Percentiles rank a stretch among this genome's conserved stretches.
phyloP scores from a whole-genome alignment of 2,113 vertebrate genomes.

The Oncorhynchus kisutch region DNA sequence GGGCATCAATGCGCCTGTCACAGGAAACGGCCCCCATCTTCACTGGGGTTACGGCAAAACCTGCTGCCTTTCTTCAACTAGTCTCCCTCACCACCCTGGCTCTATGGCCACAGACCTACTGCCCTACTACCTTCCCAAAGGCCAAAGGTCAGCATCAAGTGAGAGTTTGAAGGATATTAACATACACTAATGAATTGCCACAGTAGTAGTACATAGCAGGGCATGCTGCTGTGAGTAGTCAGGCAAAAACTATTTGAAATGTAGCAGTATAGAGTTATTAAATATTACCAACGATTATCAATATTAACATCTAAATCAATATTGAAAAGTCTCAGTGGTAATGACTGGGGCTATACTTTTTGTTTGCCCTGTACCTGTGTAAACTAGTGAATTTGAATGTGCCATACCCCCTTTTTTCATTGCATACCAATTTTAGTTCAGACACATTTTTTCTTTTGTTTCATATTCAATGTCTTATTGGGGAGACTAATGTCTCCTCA shows the following conservation, averaged over 20 bases:
- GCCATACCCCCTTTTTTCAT: too few relatives aligned
- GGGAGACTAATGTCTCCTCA: too few relatives aligned
- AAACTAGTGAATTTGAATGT: too few relatives aligned
- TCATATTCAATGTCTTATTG: too few relatives aligned
- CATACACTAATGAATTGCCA: slow-evolving; percentile 36
- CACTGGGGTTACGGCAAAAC: slow-evolving; percentile 62
- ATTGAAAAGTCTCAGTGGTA: neutral
- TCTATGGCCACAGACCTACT: slow-evolving; percentile 39
- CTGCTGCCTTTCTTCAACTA: slow-evolving; percentile 52
- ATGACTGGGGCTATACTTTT: neutral
- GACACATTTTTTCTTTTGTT: too few relatives aligned
- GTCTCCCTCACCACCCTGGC: neutral
- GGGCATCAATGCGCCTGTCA: slow-evolving; percentile 72
- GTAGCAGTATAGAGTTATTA: neutral
- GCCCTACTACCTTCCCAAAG: slow-evolving; percentile 32
- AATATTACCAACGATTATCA: neutral
- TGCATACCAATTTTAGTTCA: too few relatives aligned
- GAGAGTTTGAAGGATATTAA: slow-evolving; percentile 34
- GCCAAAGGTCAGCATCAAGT: slow-evolving; percentile 54
- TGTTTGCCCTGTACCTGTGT: neutral
- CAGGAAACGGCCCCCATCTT: slow-evolving; percentile 51
- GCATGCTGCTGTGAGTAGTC: slow-evolving; percentile 7
- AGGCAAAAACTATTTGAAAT: neutral
- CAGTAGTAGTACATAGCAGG: slow-evolving; percentile 26
- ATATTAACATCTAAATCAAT: neutral